Conservation (phyloP, 2,888 invertebrate genomes). For the Heliconius aoede region DNA sequence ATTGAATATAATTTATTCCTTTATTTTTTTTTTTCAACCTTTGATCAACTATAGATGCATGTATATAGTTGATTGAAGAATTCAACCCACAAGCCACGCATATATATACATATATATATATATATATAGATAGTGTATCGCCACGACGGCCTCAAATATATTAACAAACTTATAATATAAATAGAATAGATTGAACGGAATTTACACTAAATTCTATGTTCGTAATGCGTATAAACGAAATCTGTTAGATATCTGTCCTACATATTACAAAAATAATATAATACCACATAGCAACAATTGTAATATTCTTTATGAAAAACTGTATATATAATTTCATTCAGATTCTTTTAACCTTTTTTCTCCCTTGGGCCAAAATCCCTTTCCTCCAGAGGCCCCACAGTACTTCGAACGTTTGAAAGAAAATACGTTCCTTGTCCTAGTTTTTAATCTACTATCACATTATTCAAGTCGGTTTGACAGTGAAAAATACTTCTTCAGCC, state of each 20-base stretch:
- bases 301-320: conserved; percentile 7
- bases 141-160: not conserved
- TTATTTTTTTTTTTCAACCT: no score
- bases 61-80: no score
- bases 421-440: conserved; percentile 25
- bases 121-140: no score
- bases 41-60: no score
- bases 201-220: not conserved
- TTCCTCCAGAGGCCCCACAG: conserved; percentile 32
- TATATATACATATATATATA: no score
- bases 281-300: not conserved
- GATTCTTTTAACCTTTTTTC: conserved; percentile 13
- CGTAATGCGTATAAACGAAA: no score
- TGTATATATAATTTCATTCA: not conserved
- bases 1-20: no score
- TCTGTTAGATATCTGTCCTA: no score
- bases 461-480: conserved; percentile 38
- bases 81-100: no score
- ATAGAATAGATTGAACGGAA: not conserved
- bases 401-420: conserved; percentile 23
- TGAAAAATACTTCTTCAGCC: conserved; percentile 35
- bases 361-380: conserved; percentile 28
- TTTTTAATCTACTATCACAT: conserved; percentile 36
- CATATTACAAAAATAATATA: conserved; percentile 2
- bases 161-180: not conserved